These are phyloP conservation scores for Scaptomyza montana DNA, from an alignment of 1,140 invertebrate genomes.

Conservation along the genomic window DNA sequence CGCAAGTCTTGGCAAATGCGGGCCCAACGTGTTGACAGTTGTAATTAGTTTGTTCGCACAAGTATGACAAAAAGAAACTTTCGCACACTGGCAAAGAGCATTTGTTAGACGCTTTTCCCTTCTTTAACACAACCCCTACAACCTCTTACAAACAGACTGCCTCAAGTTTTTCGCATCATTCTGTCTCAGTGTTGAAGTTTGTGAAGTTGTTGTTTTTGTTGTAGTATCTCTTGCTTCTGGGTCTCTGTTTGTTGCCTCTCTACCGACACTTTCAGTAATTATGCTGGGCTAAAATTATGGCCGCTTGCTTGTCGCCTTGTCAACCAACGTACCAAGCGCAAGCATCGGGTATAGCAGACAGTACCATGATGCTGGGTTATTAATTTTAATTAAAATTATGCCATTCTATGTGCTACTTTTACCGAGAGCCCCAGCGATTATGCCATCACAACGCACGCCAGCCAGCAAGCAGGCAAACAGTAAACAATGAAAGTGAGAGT, in stretches of 20 bases:
- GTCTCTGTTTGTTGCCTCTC: background rate
- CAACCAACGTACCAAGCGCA: slow-evolving; percentile 22
- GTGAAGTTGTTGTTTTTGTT: slow-evolving; percentile 1
- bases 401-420: slow-evolving; percentile 57
- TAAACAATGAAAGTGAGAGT: background rate
- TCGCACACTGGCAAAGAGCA: slow-evolving; percentile 41
- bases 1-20: background rate
- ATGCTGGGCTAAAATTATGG: slow-evolving; percentile 73
- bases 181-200: slow-evolving; percentile 31
- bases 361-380: slow-evolving; percentile 64
- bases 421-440: slow-evolving; percentile 44
- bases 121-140: background rate
- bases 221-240: slow-evolving; percentile 17
- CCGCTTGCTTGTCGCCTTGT: slow-evolving; percentile 68
- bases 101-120: slow-evolving; percentile 21
- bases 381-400: slow-evolving; percentile 82
- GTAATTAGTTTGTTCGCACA: slow-evolving; percentile 82
- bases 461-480: background rate
- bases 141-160: background rate
- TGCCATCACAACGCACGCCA: slow-evolving; percentile 24
- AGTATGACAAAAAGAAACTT: slow-evolving; percentile 79
- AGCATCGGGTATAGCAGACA: background rate
- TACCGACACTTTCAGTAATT: slow-evolving; percentile 59
- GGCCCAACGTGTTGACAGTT: slow-evolving; percentile 76
- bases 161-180: slow-evolving; percentile 47